Evolutionary conservation across 2,797 vertebrate genomes (phyloP).

Genomic region (Anabacerthia variegaticeps): DNA sequence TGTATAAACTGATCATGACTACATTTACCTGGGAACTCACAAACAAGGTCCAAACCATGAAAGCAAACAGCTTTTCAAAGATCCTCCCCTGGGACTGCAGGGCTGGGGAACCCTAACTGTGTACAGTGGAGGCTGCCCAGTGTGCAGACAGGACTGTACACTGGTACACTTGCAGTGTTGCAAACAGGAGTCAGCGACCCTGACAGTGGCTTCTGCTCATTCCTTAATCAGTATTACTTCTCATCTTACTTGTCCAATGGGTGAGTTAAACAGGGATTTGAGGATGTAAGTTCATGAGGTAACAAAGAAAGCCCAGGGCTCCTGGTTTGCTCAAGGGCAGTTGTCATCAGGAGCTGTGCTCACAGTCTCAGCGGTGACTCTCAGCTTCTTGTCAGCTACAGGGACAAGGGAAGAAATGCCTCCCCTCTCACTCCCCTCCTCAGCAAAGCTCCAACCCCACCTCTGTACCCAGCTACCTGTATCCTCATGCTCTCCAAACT

Average conservation of each 20-base stretch:
- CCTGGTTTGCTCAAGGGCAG: neutral
- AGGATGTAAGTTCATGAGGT: neutral
- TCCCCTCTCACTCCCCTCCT: neutral
- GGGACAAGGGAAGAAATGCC: rapidly evolving
- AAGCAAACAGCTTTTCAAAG: neutral
- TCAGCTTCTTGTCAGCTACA: neutral
- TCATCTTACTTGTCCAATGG: neutral
- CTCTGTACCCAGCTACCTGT: neutral
- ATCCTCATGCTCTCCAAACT: neutral
- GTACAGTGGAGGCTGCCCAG: neutral
- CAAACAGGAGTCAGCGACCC: neutral
- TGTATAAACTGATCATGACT: neutral
- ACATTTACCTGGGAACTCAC: neutral
- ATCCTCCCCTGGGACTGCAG: neutral
- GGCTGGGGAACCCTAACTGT: neutral
- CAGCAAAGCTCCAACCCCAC: neutral
- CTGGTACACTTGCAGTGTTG: neutral
- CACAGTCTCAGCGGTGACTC: neutral
- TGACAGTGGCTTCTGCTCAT: neutral
- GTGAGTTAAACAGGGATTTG: neutral
- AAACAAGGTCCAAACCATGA: neutral
- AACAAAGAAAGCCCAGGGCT: neutral
- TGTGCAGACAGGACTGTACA: neutral
- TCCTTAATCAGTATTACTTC: neutral
- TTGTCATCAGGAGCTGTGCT: neutral